phyloP scores from a whole-genome alignment of 1,140 invertebrate genomes.

The Euwallacea fornicatus region DNA sequence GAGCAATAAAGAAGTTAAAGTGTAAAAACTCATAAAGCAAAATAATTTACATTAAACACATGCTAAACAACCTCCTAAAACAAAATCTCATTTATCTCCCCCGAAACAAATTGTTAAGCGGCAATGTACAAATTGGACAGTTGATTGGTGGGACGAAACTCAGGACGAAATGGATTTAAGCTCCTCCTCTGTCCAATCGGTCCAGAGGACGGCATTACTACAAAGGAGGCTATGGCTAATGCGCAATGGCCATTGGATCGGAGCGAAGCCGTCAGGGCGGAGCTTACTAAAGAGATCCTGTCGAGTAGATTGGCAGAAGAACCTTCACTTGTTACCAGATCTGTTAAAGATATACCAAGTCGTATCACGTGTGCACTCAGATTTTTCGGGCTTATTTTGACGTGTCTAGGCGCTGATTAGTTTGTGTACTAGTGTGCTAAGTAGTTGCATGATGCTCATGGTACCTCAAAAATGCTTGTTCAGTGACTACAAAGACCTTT shows the following conservation, averaged over 20 bases:
- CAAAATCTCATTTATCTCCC: constrained; percentile 53
- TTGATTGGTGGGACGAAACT: constrained; percentile 46
- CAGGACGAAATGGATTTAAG: constrained; percentile 33
- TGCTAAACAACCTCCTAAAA: constrained; percentile 51
- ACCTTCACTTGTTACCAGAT: constrained; percentile 51
- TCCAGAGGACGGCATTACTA: constrained; percentile 36
- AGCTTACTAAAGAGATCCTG: constrained; percentile 36
- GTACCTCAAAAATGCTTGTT: constrained; percentile 12
- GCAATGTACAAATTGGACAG: constrained; percentile 47
- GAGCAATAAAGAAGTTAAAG: constrained; percentile 47
- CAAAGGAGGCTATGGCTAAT: constrained; percentile 40
- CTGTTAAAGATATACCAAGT: constrained; percentile 47
- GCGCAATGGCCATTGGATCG: constrained; percentile 35
- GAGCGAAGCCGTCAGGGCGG: constrained; percentile 34
- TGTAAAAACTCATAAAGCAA: constrained; percentile 47
- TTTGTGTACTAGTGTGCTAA: constrained; percentile 16
- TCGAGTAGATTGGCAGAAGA: constrained; percentile 43
- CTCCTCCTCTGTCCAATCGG: constrained; percentile 43
- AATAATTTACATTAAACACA: constrained; percentile 54
- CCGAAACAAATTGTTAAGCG: constrained; percentile 50
- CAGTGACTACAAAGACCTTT: constrained; percentile 17
- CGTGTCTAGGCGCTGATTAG: constrained; percentile 6
- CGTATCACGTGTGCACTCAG: constrained; percentile 41
- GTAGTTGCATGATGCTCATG: constrained; percentile 5
- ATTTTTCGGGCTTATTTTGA: constrained; percentile 26